Evolutionary conservation across 2,888 invertebrate species (phyloP), one percentile per base, ranked within the genome.

Genomic region (Pardosa pseudoannulata): DNA sequence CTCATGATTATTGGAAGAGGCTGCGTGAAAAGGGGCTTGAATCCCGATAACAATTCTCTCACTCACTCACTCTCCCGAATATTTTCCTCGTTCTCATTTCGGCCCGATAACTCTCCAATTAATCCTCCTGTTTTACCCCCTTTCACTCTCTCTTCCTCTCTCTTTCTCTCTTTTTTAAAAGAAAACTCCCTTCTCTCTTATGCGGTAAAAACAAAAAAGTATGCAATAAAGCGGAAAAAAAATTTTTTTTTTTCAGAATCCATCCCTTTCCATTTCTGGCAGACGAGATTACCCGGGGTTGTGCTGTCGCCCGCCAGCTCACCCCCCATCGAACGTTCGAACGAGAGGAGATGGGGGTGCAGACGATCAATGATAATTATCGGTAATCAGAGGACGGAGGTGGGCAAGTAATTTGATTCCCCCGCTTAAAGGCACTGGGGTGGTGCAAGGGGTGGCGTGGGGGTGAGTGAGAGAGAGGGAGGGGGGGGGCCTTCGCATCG

Each of bases 331-430:
- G 32, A 36, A 36, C 73, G 31, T 23, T 31, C 28, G 16, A 28
- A 72, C 50, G 46, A 70, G 79, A 56, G 74, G 71, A 71, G 27
- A 16, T 7, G 46, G 46, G 46, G 65, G 64, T 46, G 50, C 50
- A 65, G 46, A 76, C 86, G 86, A 86, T 86, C 86, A 86, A 86
- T 86, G 86, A 86, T 86, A 79, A 86, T 86, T 86, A 86, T 86
- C 75, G 86, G 86, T 86, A 86, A 86, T 86, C 86, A 86, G 86
- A 79, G 86, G 75, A 79, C 72, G 78, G 78, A 83, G 83, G 79
- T 75, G 78, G 83, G 72, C 70, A 67, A 75, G 86, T 86, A 86
- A 86, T 86, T 86, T 74, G 86, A 86, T 86, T 86, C 86, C 78
- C 79, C 85, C 86, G 74, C 86, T 73, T 79, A 67, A 83, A 76